Evolutionary conservation across 2,888 invertebrate genomes (phyloP), one percentile per base, ranked within the genome.

Genomic region (Cephus pulcher): DNA sequence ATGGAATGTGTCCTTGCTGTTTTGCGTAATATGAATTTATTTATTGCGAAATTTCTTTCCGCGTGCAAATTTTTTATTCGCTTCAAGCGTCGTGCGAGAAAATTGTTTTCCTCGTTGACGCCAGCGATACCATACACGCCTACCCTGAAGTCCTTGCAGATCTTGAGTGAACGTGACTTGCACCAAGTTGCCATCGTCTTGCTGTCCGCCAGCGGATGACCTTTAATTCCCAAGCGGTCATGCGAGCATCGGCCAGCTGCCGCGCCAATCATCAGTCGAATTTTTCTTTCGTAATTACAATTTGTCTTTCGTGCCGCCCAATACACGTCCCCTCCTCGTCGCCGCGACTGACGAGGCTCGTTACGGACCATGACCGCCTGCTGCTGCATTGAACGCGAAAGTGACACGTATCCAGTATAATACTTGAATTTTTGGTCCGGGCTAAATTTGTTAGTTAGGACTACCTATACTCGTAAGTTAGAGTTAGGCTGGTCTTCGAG

Each of bases 271-370:
- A 71, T 11, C 71, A 32, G 71, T 71, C 71, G 32, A 71, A 32
- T 71, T 71, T 71, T 71, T 71, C 71, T 71, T 71, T 71, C 71
- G 71, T 71, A 71, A 71, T 71, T 71, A 71, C 71, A 71, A 71
- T 71, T 71, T 71, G 71, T 71, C 71, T 71, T 30, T 34, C 71
- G 71, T 71, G 32, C 71, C 71, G 71, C 71, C 32, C 71, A 32
- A 34, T 32, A 71, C 32, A 3, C 32, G 32, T 34, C 71, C 33
- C 32, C 32, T 32, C 71, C 11, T 15, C 71, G 71, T 32, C 71
- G 71, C 32, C 71, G 1, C 71, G 32, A 32, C 34, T 12, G 71
- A 71, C 56, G 56, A 56, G 56, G 12, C 12, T 71, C 71, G 32
- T 71, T 33, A 33, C 30, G 32, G 30, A 71, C 71, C 32, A 32